These are phyloP conservation scores for Myotis lucifugus DNA, from an alignment of 2,113 vertebrate genomes.

Conservation along the genomic window DNA sequence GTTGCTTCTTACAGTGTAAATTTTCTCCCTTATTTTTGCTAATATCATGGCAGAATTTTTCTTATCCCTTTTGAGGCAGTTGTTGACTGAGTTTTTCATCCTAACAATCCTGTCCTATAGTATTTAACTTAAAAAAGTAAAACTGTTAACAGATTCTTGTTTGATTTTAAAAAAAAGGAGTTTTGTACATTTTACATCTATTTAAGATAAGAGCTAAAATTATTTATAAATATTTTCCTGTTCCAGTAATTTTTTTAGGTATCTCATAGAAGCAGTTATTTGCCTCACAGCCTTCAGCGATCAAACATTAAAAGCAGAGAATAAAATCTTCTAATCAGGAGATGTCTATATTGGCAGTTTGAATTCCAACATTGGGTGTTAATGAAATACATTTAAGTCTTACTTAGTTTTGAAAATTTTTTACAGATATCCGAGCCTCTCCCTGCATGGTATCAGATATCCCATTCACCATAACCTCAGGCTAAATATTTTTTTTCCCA, in stretches of 20 bases:
- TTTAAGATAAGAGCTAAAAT: not conserved
- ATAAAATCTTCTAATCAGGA: not conserved
- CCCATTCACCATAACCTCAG: not conserved
- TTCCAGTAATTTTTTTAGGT: not conserved
- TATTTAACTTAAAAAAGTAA: conserved; percentile 94
- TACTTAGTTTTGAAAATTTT: not conserved
- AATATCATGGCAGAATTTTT: conserved; percentile 93
- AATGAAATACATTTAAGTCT: not conserved
- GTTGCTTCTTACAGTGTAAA: conserved; percentile 95
- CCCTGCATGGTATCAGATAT: not conserved
- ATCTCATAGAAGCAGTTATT: not conserved
- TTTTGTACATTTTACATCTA: not conserved
- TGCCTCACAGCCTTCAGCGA: not conserved
- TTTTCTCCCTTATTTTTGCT: conserved; percentile 91
- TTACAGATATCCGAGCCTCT: not conserved
- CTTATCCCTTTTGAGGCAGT: conserved; percentile 92
- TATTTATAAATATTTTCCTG: not conserved
- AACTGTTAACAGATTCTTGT: conserved; percentile 90
- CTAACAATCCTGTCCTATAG: conserved; percentile 93
- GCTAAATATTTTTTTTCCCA: not conserved
- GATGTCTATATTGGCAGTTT: not conserved
- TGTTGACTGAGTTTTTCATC: conserved; percentile 93
- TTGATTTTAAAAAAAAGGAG: conserved; percentile 71
- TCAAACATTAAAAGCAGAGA: not conserved
- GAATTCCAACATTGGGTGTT: not conserved